Evolutionary conservation across 1,140 invertebrate species (phyloP).

Genomic region (Fopius arisanus): DNA sequence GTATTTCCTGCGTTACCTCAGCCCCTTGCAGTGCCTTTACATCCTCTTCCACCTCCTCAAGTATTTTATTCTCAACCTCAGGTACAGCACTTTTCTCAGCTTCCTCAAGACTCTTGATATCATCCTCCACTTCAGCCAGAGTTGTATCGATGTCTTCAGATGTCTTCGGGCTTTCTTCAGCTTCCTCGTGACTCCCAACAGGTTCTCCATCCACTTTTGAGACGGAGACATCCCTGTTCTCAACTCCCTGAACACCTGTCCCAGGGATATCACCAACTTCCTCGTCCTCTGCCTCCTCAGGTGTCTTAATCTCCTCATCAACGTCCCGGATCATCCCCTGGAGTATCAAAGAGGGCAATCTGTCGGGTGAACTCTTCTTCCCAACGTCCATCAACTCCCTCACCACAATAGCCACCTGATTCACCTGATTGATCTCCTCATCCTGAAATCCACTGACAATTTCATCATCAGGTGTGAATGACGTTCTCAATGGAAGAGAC

Average conservation of each 20-base stretch:
- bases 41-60: neutral
- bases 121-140: no score
- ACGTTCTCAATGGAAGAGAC: neutral
- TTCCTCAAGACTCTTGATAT: neutral
- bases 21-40: neutral
- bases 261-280: neutral
- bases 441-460: neutral
- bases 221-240: no score
- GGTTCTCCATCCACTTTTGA: no score
- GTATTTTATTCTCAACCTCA: neutral
- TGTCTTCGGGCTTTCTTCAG: no score
- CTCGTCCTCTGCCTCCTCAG: neutral
- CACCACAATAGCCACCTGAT: neutral
- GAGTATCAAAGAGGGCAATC: slow-evolving; percentile 15
- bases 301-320: neutral
- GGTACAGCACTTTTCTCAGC: neutral
- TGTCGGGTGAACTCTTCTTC: slow-evolving; percentile 5
- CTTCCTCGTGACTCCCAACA: no score
- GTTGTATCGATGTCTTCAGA: neutral
- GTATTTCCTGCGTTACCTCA: neutral
- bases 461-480: slow-evolving; percentile 10
- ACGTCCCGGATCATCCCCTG: neutral
- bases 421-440: neutral
- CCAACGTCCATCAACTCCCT: slow-evolving; percentile 17
- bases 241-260: no score